phyloP scores from a whole-genome alignment of 2,797 vertebrate genomes.

The Acanthurus lineatus region DNA sequence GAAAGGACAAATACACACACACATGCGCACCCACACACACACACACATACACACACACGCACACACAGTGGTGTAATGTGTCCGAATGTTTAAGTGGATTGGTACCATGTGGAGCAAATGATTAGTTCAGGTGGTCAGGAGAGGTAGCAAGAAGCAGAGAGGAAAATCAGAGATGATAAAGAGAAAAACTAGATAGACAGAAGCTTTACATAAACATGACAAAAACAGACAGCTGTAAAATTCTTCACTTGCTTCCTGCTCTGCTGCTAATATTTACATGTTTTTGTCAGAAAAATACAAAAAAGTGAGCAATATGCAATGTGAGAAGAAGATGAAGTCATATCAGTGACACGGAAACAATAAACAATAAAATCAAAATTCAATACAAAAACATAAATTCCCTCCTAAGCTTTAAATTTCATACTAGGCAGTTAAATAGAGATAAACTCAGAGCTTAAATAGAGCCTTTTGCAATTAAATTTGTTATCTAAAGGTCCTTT shows the following conservation, averaged over 20 bases:
- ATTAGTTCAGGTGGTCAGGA: constrained; percentile 11
- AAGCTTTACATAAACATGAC: background rate
- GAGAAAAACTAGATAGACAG: background rate
- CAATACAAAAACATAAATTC: too few relatives aligned
- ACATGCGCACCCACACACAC: background rate
- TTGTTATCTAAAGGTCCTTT: too few relatives aligned
- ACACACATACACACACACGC: constrained; percentile 13
- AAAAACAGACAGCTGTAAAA: background rate
- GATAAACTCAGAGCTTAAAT: too few relatives aligned
- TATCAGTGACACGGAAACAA: background rate
- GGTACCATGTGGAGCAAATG: constrained; percentile 45
- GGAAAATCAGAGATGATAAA: background rate
- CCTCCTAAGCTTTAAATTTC: too few relatives aligned
- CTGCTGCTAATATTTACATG: background rate
- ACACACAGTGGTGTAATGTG: constrained; percentile 37
- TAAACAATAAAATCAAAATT: too few relatives aligned
- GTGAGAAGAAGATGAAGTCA: too few relatives aligned
- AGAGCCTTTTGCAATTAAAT: too few relatives aligned
- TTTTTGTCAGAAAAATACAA: background rate
- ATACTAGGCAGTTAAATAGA: background rate
- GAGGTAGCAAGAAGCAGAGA: background rate
- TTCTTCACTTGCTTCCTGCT: background rate
- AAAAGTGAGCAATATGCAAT: background rate
- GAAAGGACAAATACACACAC: constrained; percentile 2
- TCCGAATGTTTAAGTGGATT: constrained; percentile 43